phyloP scores from a whole-genome alignment of 2,797 vertebrate species.

The Salmo trutta region DNA sequence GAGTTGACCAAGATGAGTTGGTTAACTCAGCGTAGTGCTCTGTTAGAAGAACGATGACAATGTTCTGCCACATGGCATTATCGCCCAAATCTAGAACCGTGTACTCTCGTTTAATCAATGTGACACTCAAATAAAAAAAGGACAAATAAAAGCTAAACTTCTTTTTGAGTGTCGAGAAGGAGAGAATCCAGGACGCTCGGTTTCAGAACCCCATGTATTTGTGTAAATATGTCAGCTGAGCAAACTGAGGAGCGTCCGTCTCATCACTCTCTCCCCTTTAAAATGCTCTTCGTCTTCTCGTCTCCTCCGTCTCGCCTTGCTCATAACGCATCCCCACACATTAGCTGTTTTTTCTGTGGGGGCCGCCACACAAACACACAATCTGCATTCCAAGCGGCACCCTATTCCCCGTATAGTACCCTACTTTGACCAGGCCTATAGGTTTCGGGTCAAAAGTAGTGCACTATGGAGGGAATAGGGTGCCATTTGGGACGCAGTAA shows the following conservation, averaged over 20 bases:
- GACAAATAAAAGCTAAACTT: conserved; percentile 41
- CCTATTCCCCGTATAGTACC: not conserved
- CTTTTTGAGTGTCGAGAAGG: conserved; percentile 58
- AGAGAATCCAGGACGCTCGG: conserved; percentile 47
- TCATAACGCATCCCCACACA: conserved; percentile 52
- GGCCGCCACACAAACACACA: conserved; percentile 28
- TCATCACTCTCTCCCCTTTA: conserved; percentile 57
- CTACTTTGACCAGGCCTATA: not conserved
- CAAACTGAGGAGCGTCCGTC: conserved; percentile 33
- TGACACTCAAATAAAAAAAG: conserved; percentile 53
- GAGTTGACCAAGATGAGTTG: conserved; percentile 47
- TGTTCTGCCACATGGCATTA: conserved; percentile 53
- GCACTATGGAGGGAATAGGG: too few species aligned
- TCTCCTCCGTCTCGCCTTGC: conserved; percentile 67
- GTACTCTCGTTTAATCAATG: conserved; percentile 56
- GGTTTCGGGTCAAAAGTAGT: not conserved
- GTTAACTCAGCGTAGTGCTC: conserved; percentile 42
- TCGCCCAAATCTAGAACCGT: conserved; percentile 48
- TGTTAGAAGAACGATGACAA: conserved; percentile 52
- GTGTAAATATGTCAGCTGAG: conserved; percentile 78
- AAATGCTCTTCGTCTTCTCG: conserved; percentile 46
- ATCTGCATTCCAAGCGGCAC: not conserved
- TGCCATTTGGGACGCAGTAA: conserved; percentile 10
- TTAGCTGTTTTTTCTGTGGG: conserved; percentile 52
- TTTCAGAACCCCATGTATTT: conserved; percentile 69